Conservation (phyloP, 2,888 invertebrate species). For the Hybos culiciformis region DNA sequence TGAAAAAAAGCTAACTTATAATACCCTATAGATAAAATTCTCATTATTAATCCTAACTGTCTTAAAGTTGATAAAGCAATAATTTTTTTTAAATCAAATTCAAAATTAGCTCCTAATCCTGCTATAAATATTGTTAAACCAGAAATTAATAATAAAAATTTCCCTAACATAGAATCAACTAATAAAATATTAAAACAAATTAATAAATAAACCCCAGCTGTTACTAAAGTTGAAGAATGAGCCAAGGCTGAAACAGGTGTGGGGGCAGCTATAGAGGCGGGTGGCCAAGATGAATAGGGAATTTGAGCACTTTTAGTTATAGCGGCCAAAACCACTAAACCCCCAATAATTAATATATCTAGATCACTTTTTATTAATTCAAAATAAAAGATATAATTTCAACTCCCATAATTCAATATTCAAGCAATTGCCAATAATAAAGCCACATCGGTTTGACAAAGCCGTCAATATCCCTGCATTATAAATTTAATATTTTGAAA, state of each 20-base stretch:
- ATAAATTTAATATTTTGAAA: conserved; percentile 47
- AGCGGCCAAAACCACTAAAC: conserved; percentile 41
- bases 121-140: conserved; percentile 47
- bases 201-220: conserved; percentile 58
- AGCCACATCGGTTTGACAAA: conserved; percentile 58
- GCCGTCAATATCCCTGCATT: conserved; percentile 59
- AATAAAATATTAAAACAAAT: conserved; percentile 51
- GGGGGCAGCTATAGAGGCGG: conserved; percentile 59
- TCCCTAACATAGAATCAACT: conserved; percentile 31
- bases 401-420: conserved; percentile 42
- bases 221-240: conserved; percentile 67
- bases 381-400: conserved; percentile 42
- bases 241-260: conserved; percentile 62
- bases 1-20: conserved; percentile 52
- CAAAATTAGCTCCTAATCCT: conserved; percentile 46
- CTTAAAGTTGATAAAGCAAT: conserved; percentile 65
- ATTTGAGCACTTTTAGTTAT: conserved; percentile 46
- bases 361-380: conserved; percentile 38
- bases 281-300: conserved; percentile 65
- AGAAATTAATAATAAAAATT: conserved; percentile 41
- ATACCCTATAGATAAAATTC: conserved; percentile 43
- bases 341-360: conserved; percentile 34
- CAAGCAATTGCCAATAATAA: conserved; percentile 47
- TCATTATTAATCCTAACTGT: conserved; percentile 60
- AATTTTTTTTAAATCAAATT: conserved; percentile 62